Evolutionary conservation across 2,113 vertebrate genomes (phyloP), one percentile per base, ranked within the genome.

Genomic region (Setophaga petechia): DNA sequence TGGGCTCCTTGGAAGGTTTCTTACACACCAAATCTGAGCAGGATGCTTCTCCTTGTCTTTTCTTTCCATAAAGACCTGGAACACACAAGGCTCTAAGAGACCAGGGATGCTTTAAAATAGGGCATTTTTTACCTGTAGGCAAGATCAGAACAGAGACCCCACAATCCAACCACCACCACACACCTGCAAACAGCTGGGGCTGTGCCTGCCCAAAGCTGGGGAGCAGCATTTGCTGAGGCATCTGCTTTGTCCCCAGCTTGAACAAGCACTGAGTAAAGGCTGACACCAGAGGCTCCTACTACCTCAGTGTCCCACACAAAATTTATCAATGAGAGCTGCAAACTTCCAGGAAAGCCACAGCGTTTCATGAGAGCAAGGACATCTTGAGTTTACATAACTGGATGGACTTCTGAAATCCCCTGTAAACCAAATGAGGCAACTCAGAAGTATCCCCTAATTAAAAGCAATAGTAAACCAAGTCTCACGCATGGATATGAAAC

Each of bases 371-470:
- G 74, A 74, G 59, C 80, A 76, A 31, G 71, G 88, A 93, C 88
- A 67, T 84, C 65, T 65, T 92, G 73, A 81, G 87, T 84, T 96
- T 94, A 66, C 24, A 54, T 61, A 87, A 94, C 57, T 63, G 87
- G 63, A 65, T 12, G 3, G 54, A 86, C 46, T 93, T 90, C 86
- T 86, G 91, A 95, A 97, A 97, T 89, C 85, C 81, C 54, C 75
- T 67, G 23, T 91, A 84, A 94, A 90, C 87, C 63, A 41, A 59
- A 31, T 25, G 73, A 95, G 68, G 67, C 90, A 66, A 89, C 54
- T 90, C 37, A 72, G 86, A 94, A 96, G 79, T n/a, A 77, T 86
- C 93, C 51, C 41, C 2, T 91, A 94, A 95, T 94, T 90, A 94
- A 96, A 93, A 96, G 95, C 88, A 82, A 63, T 28, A 71, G 62